phyloP scores from a whole-genome alignment of 1,140 invertebrate species.

The Drosophila parvula region DNA sequence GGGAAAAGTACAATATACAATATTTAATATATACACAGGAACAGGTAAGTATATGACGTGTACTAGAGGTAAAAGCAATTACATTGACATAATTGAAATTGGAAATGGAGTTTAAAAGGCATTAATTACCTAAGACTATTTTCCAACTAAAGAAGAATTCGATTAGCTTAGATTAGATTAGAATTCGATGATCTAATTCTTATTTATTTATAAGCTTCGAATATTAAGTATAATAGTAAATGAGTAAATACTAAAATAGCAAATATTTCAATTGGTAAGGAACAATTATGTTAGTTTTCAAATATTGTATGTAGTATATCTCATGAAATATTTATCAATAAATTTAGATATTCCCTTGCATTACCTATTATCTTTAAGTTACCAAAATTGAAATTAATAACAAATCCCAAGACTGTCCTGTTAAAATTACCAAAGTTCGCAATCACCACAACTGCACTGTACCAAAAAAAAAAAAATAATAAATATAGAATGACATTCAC shows the following conservation, averaged over 20 bases:
- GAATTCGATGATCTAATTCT: neutral
- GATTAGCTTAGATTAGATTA: neutral
- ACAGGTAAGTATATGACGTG: slow-evolving; percentile 31
- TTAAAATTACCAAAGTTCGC: slow-evolving; percentile 1
- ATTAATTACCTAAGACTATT: neutral
- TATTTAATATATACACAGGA: neutral
- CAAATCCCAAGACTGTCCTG: neutral
- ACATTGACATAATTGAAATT: slow-evolving; percentile 22
- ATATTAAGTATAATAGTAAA: too few species aligned
- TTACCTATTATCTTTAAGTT: too few species aligned
- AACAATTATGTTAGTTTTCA: too few species aligned
- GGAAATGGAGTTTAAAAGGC: neutral
- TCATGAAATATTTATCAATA: too few species aligned
- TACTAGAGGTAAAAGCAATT: neutral
- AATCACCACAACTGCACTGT: neutral
- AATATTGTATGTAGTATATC: too few species aligned
- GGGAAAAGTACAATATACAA: slow-evolving; percentile 7
- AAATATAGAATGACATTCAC: slow-evolving; percentile 31
- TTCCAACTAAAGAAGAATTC: neutral
- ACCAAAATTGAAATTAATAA: neutral
- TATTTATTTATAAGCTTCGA: too few species aligned
- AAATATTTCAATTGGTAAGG: too few species aligned
- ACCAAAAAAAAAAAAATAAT: slow-evolving; percentile 12
- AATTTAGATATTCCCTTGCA: too few species aligned
- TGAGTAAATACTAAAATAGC: too few species aligned